These are phyloP conservation scores for Rhabdornis inornatus DNA, from an alignment of 2,113 vertebrate species.

Conservation along the genomic window DNA sequence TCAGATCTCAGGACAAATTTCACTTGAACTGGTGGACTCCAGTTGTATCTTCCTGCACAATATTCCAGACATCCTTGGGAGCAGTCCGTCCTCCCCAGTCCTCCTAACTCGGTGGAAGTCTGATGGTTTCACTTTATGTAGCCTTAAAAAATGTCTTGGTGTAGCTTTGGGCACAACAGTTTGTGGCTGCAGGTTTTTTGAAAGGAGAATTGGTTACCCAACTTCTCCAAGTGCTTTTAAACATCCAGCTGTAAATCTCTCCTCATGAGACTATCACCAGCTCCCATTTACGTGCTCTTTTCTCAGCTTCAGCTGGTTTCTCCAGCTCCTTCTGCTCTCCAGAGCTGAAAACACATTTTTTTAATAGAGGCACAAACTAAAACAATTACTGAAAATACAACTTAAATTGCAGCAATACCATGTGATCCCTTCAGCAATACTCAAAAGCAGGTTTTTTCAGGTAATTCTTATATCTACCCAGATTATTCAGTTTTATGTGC, in stretches of 20 bases:
- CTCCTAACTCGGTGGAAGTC: background rate
- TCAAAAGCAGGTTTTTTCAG: background rate
- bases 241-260: background rate
- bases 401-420: background rate
- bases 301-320: background rate
- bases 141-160: background rate
- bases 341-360: background rate
- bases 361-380: background rate
- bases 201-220: background rate
- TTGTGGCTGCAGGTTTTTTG: background rate
- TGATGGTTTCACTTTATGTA: background rate
- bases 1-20: background rate
- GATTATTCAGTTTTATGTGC: background rate
- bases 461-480: background rate
- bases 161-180: background rate
- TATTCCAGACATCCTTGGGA: background rate
- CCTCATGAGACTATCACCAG: background rate
- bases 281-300: background rate
- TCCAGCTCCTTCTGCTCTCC: background rate
- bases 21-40: background rate
- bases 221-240: background rate
- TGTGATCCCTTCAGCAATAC: background rate
- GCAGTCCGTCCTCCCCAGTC: background rate
- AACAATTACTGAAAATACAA: background rate
- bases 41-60: background rate